Percentiles rank a stretch among this genome's conserved stretches.
Conservation (phyloP, 2,113 vertebrate species). For the Burhinus oedicnemus region DNA sequence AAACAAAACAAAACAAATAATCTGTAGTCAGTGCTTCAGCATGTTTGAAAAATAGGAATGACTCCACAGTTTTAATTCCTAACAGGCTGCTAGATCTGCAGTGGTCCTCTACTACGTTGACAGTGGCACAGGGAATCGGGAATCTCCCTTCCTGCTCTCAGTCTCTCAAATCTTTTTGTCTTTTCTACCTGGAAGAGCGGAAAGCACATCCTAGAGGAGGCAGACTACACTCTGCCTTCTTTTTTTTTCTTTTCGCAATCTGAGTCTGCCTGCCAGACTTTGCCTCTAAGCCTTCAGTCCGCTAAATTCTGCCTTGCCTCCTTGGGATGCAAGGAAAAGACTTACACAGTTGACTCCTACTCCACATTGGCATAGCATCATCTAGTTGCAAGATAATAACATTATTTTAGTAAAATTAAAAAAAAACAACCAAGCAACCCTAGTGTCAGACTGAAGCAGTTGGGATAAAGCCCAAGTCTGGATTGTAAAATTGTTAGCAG, state of each 20-base stretch:
- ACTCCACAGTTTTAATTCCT: background rate
- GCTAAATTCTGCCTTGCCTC: background rate
- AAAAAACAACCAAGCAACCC: no score
- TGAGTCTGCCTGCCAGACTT: background rate
- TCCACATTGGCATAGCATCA: background rate
- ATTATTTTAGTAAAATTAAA: background rate
- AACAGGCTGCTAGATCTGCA: background rate
- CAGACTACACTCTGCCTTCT: background rate
- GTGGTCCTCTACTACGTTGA: background rate
- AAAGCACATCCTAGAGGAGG: background rate
- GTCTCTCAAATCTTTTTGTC: background rate
- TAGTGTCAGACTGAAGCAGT: background rate
- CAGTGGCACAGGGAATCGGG: background rate
- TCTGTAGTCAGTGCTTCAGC: background rate
- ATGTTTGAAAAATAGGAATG: background rate
- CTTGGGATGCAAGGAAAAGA: background rate
- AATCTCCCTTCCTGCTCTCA: background rate
- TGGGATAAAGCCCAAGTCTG: background rate
- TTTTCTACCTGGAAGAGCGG: background rate
- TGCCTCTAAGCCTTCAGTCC: background rate
- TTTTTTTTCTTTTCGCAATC: background rate
- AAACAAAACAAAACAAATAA: conserved; percentile 23
- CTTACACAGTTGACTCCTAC: background rate
- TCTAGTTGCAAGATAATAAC: background rate
- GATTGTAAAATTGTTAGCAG: background rate